These are phyloP conservation scores for Actinemys pallida DNA, from an alignment of 2,113 vertebrate genomes.

Conservation along the genomic window DNA sequence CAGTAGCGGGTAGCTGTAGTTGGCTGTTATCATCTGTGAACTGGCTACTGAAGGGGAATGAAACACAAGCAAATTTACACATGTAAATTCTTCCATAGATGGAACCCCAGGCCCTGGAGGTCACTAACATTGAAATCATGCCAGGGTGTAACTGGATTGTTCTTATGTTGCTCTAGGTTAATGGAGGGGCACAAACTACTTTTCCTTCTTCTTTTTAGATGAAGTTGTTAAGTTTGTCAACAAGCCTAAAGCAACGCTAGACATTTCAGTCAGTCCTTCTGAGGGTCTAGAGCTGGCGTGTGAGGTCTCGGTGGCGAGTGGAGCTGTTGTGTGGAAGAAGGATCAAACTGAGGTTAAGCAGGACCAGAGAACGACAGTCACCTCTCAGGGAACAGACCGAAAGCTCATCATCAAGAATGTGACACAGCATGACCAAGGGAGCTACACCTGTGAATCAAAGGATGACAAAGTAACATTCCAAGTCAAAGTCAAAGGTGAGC, in stretches of 20 bases:
- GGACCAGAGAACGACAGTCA: conserved; percentile 56
- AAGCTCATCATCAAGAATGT: conserved; percentile 66
- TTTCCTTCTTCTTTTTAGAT: conserved; percentile 19
- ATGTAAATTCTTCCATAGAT: background rate
- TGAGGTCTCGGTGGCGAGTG: conserved; percentile 79
- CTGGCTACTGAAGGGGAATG: background rate
- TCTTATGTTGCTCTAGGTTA: background rate
- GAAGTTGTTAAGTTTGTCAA: conserved; percentile 69
- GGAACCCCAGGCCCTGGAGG: background rate
- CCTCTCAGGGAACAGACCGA: conserved; percentile 52
- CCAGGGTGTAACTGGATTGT: rapidly evolving
- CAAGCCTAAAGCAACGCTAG: conserved; percentile 57
- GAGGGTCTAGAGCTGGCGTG: conserved; percentile 86
- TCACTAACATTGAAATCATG: background rate
- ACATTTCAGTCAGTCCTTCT: conserved; percentile 73
- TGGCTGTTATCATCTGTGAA: background rate
- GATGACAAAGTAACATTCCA: conserved; percentile 59
- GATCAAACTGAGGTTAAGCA: conserved; percentile 66
- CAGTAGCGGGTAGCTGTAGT: background rate
- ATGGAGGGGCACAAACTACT: rapidly evolving
- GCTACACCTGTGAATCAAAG: conserved; percentile 62
- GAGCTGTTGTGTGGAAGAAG: conserved; percentile 84
- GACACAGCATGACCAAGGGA: conserved; percentile 60
- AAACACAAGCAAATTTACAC: background rate
- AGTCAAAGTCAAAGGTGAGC: conserved; percentile 73